Evolutionary conservation across 2,113 vertebrate genomes (phyloP).

Genomic region (Sigmodon hispidus): DNA sequence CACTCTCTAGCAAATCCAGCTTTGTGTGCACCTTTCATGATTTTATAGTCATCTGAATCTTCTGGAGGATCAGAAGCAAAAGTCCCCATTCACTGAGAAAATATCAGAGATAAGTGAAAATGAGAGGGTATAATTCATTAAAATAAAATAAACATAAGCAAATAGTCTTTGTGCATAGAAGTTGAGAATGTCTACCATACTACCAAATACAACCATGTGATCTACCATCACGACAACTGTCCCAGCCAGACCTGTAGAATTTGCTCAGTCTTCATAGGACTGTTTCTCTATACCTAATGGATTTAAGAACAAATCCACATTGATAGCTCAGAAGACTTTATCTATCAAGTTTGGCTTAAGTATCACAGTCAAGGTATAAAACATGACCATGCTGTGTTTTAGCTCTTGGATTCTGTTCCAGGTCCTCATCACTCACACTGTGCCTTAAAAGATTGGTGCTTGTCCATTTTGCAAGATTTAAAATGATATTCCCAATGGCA

Average conservation of each 20-base stretch:
- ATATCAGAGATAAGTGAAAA: not conserved
- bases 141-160: slow-evolving; percentile 16
- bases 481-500: not conserved
- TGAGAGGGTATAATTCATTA: not conserved
- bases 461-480: not conserved
- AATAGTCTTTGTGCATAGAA: not conserved
- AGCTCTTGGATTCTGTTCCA: not conserved
- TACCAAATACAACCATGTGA: not conserved
- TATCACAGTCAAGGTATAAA: not conserved
- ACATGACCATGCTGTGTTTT: not conserved
- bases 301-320: not conserved
- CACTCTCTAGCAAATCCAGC: not conserved
- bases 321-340: slow-evolving; percentile 30
- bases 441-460: not conserved
- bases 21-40: not conserved
- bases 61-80: not conserved
- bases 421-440: slow-evolving; percentile 9
- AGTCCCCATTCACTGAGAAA: not conserved
- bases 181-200: not conserved
- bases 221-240: not conserved
- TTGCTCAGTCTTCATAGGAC: not conserved
- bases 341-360: slow-evolving; percentile 32
- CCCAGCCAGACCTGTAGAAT: slow-evolving; percentile 1
- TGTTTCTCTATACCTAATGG: slow-evolving; percentile 3
- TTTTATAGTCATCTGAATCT: not conserved